These are phyloP conservation scores for Cepaea hortensis DNA, from an alignment of 2,888 invertebrate genomes.

Conservation along the genomic window DNA sequence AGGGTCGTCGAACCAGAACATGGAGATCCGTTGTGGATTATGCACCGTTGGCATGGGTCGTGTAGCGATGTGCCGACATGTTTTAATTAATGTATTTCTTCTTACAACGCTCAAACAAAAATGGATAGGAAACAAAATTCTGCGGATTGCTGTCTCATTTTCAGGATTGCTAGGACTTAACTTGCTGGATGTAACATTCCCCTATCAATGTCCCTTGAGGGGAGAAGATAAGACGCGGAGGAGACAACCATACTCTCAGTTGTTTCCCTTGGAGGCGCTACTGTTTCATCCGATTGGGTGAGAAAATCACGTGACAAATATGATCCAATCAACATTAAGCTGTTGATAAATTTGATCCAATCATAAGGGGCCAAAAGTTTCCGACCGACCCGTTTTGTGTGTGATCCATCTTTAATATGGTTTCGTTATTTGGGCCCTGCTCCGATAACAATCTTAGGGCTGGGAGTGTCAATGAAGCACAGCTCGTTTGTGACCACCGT, in stretches of 20 bases:
- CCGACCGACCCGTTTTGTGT: background rate
- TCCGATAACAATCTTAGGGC: too few relatives aligned
- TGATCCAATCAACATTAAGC: conserved; percentile 37
- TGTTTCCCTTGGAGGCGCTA: conserved; percentile 23
- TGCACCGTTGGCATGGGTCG: too few relatives aligned
- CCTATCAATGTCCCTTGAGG: background rate
- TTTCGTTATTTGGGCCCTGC: too few relatives aligned
- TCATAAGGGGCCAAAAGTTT: background rate
- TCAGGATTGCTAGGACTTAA: conserved; percentile 28
- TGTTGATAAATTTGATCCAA: conserved; percentile 34
- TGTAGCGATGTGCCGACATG: too few relatives aligned
- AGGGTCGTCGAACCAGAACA: too few relatives aligned
- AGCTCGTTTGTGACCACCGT: too few relatives aligned
- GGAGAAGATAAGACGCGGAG: conserved; percentile 21
- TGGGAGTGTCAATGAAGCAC: background rate
- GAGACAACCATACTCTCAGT: conserved; percentile 19
- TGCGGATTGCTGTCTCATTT: conserved; percentile 26
- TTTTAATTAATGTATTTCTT: conserved; percentile 1
- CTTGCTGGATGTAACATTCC: background rate
- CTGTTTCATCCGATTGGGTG: conserved; percentile 30
- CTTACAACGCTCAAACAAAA: background rate
- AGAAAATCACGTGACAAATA: conserved; percentile 29
- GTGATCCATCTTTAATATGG: conserved; percentile 10
- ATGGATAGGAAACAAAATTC: conserved; percentile 34
- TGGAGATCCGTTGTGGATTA: too few relatives aligned